These are phyloP conservation scores for Pocillopora meandrina DNA, from an alignment of 92 coral and sea anemone species.

Conservation along the genomic window DNA sequence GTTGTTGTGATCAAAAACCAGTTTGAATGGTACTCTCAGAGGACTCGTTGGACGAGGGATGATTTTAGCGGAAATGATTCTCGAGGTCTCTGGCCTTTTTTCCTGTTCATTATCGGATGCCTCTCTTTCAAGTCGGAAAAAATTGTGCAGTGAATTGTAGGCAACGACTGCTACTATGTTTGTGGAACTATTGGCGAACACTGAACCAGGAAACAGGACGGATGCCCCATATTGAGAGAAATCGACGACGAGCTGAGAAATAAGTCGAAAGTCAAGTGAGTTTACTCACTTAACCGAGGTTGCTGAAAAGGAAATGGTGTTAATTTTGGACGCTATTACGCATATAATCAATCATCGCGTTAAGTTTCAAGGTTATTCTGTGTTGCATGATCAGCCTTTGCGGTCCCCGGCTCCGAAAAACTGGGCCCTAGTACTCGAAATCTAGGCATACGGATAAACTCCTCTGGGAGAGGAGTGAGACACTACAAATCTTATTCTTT, in stretches of 20 bases:
- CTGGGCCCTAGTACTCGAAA: too few relatives aligned
- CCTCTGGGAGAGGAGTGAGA: too few relatives aligned
- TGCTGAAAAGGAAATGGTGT: too few relatives aligned
- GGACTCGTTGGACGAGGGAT: slow-evolving; percentile 22
- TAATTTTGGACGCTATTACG: too few relatives aligned
- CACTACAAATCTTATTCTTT: too few relatives aligned
- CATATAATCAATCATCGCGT: too few relatives aligned
- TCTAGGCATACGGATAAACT: too few relatives aligned
- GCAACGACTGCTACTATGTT: slow-evolving; percentile 52
- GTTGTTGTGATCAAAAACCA: slow-evolving; percentile 18
- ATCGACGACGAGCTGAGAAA: slow-evolving; percentile 37
- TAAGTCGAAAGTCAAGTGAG: neutral
- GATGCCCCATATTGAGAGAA: slow-evolving; percentile 44
- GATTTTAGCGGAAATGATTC: slow-evolving; percentile 19
- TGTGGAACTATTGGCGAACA: slow-evolving; percentile 30
- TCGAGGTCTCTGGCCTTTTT: neutral
- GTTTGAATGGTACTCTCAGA: slow-evolving; percentile 14
- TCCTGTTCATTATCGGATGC: neutral
- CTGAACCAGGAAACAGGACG: slow-evolving; percentile 57
- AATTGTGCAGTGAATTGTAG: slow-evolving; percentile 57
- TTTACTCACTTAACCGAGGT: too few relatives aligned
- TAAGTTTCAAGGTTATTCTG: too few relatives aligned
- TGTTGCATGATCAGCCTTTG: too few relatives aligned
- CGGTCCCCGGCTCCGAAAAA: too few relatives aligned
- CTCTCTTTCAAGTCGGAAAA: slow-evolving; percentile 37